phyloP scores from a whole-genome alignment of 2,888 invertebrate genomes.

The Clanis bilineata region DNA sequence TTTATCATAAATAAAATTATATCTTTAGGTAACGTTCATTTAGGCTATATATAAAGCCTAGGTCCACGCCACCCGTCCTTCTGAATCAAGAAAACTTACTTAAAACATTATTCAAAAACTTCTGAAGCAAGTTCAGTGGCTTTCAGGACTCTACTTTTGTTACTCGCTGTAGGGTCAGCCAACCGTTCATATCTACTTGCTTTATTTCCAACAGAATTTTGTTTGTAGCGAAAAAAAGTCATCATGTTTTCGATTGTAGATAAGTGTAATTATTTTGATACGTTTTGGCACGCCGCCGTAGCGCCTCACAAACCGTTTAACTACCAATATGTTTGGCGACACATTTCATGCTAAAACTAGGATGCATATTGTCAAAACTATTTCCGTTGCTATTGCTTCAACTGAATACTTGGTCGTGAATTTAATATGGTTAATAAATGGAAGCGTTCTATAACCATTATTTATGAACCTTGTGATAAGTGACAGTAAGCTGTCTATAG shows the following conservation, averaged over 20 bases:
- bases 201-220: background rate
- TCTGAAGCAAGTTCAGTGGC: background rate
- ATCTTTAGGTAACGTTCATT: too few species aligned
- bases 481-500: too few species aligned
- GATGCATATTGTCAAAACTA: background rate
- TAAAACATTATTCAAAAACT: background rate
- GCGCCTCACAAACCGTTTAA: background rate
- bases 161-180: background rate
- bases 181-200: background rate
- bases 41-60: too few species aligned
- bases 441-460: too few species aligned
- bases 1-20: too few species aligned
- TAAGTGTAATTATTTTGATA: background rate
- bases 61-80: too few species aligned
- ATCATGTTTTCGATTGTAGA: background rate
- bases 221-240: background rate
- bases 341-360: background rate
- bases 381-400: background rate
- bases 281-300: background rate
- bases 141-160: background rate
- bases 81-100: too few species aligned
- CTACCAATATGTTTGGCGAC: background rate
- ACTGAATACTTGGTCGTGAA: background rate
- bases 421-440: background rate
- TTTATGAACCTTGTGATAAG: background rate